Percentiles rank a stretch among this genome's conserved stretches.
Evolutionary conservation across 2,888 invertebrate species (phyloP).

Genomic region (Brenthis hecate): DNA sequence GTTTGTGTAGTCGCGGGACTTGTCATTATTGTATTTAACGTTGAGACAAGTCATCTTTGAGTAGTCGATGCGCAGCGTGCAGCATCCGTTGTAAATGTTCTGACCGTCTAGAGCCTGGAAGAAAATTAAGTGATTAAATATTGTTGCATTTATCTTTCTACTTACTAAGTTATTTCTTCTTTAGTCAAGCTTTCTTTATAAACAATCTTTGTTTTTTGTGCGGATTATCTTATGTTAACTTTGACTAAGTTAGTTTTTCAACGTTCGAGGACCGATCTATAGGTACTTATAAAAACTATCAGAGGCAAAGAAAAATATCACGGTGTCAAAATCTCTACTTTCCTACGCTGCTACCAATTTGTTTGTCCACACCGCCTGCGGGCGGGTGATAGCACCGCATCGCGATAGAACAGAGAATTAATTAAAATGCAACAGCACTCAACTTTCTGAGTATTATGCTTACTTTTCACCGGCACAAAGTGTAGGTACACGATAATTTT

Average conservation of each 20-base stretch:
- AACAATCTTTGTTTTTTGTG: not conserved
- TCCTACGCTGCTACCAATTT: slow-evolving; percentile 60
- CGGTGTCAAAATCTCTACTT: slow-evolving; percentile 70
- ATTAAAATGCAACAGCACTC: slow-evolving; percentile 81
- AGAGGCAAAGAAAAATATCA: slow-evolving; percentile 50
- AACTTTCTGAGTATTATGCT: slow-evolving; percentile 69
- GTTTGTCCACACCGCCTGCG: slow-evolving; percentile 75
- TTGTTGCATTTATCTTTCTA: not conserved
- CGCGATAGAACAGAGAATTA: slow-evolving; percentile 81
- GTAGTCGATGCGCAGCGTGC: slow-evolving; percentile 99
- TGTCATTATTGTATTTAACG: slow-evolving; percentile 99
- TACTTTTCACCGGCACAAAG: slow-evolving; percentile 44
- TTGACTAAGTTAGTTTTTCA: slow-evolving; percentile 6
- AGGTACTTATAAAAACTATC: slow-evolving; percentile 19
- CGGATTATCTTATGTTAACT: not conserved
- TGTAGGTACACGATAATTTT: slow-evolving; percentile 56
- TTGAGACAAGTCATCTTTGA: slow-evolving; percentile 98
- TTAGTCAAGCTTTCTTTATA: no score
- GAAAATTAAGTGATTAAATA: slow-evolving; percentile 45
- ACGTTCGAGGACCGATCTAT: slow-evolving; percentile 13
- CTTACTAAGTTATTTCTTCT: no score
- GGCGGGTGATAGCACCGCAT: slow-evolving; percentile 73
- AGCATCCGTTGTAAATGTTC: slow-evolving; percentile 99
- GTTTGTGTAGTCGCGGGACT: slow-evolving; percentile 99
- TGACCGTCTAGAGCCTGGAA: slow-evolving; percentile 96